Evolutionary conservation across 2,113 vertebrate species (phyloP), one percentile per base, ranked within the genome.

Genomic region (Lepidiolamprologus cunningtoni): DNA sequence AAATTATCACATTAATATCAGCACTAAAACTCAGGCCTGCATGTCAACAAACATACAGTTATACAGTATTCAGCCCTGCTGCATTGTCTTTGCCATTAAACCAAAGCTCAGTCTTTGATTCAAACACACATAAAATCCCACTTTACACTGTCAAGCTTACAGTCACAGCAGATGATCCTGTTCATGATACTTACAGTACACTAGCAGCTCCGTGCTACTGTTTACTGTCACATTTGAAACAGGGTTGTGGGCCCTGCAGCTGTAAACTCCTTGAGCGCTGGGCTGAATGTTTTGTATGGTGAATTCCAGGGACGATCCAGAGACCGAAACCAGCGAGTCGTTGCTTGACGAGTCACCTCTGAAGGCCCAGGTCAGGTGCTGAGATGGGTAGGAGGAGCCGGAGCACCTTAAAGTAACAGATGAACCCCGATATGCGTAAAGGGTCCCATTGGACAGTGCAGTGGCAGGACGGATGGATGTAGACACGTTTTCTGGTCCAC

Each of bases 181-280:
- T 31, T 31, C 2, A 2, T 50, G 23, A 8, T 86, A 97, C 97
- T 91, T 93, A 98, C 97, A 95, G 94, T 98, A 98, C n/a, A 98
- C 97, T 8, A 98, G 95, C 90, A 98, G 95, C 89, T 97, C 87
- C 1, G 86, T 63, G 90, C 94, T 96, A 71, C 61, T 87, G 11
- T 73, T 85, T 21, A 42, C 85, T 1, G 9, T 86, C 31, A 82
- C 92, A 5, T 92, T 81, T 5, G 95, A 97, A n/a, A 96, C 33
- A 3, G 6, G 3, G 91, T 97, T 97, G 23, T 19, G 78, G 45
- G 96, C 96, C 14, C 7, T 52, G 86, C 97, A 98, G 26, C 89
- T 96, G 87, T 98, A 98, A 66, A 95, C 95, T 23, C 97, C 97
- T 84, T 98, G 97, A 55, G 89, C 91, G 8, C 71, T 55, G 2